Conservation (phyloP, 2,797 vertebrate genomes). For the Remorina albescens region DNA sequence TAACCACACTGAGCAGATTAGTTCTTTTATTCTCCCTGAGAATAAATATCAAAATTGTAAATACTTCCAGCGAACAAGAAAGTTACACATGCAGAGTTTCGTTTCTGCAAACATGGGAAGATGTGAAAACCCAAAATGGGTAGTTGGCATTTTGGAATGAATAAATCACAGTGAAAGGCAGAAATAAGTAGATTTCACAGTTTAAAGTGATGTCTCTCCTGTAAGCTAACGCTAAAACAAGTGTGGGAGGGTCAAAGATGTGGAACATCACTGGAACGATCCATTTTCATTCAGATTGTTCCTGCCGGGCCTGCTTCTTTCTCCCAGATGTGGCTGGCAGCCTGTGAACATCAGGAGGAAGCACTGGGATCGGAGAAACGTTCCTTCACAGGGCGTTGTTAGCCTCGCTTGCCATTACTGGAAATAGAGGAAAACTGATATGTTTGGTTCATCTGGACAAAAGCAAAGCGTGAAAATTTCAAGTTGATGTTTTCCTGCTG, state of each 20-base stretch:
- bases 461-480: too few species aligned
- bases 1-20: background rate
- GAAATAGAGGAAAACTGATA: background rate
- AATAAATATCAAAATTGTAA: background rate
- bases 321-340: background rate
- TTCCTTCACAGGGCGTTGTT: too few species aligned
- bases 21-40: slow-evolving; percentile 15
- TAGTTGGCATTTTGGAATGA: background rate
- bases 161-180: too few species aligned
- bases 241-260: background rate
- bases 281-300: background rate
- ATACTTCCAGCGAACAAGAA: slow-evolving; percentile 29
- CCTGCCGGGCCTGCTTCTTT: background rate
- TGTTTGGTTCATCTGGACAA: too few species aligned
- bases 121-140: background rate
- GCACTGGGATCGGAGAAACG: too few species aligned
- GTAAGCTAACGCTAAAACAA: background rate
- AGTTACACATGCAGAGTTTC: slow-evolving; percentile 8
- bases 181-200: too few species aligned
- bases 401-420: too few species aligned
- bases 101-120: slow-evolving; percentile 13
- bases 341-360: too few species aligned
- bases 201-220: background rate
- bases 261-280: background rate
- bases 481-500: too few species aligned